Conservation (phyloP, 2,113 vertebrate genomes). For the Scomber scombrus region DNA sequence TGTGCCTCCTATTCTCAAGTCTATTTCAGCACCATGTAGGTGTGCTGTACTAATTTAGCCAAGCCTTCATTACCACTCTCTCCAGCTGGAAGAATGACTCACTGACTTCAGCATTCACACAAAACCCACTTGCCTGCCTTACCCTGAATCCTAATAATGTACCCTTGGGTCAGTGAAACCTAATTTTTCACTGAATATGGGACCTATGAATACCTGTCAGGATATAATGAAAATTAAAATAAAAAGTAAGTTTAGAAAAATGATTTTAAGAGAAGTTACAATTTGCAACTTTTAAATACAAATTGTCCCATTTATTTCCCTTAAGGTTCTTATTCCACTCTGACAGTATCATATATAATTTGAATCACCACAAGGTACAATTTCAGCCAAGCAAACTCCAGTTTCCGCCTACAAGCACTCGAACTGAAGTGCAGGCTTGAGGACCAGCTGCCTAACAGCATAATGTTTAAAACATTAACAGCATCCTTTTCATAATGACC, state of each 20-base stretch:
- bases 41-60: slow-evolving; percentile 67
- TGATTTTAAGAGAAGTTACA: neutral
- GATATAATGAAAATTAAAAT: neutral
- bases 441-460: neutral
- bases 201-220: neutral
- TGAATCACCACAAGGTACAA: neutral
- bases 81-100: slow-evolving; percentile 63
- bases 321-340: neutral
- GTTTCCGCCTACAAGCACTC: neutral
- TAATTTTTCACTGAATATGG: neutral
- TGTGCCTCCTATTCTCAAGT: slow-evolving; percentile 40
- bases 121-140: slow-evolving; percentile 26
- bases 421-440: neutral
- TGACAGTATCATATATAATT: too few species aligned
- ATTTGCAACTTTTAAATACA: neutral
- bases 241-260: too few species aligned
- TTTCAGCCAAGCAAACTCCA: neutral
- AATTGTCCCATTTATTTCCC: neutral
- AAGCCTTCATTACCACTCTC: slow-evolving; percentile 56
- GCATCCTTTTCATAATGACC: neutral
- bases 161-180: neutral
- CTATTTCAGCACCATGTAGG: slow-evolving; percentile 70
- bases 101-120: slow-evolving; percentile 59
- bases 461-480: neutral
- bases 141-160: neutral